Evolutionary conservation across 2,113 vertebrate genomes (phyloP).

Genomic region (Cheilinus undulatus): DNA sequence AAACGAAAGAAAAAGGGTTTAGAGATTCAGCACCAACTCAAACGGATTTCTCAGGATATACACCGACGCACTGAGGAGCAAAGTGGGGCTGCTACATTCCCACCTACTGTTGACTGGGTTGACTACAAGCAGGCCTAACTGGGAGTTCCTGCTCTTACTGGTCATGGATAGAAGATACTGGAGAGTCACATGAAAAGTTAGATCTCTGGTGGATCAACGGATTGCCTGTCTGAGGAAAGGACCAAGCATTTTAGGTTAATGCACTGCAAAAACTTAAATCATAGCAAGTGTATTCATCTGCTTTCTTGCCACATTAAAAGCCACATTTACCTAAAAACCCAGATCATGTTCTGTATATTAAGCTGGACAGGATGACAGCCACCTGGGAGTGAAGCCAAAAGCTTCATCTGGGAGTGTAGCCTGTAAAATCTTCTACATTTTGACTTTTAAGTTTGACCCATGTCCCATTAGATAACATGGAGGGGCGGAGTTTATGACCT

Average conservation of each 20-base stretch:
- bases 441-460: too few species aligned
- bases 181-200: slow-evolving; percentile 33
- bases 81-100: slow-evolving; percentile 47
- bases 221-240: slow-evolving; percentile 33
- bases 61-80: slow-evolving; percentile 35
- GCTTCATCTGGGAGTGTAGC: too few species aligned
- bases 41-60: slow-evolving; percentile 54
- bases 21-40: slow-evolving; percentile 63
- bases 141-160: slow-evolving; percentile 21
- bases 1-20: slow-evolving; percentile 63
- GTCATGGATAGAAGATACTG: slow-evolving; percentile 30
- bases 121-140: slow-evolving; percentile 16
- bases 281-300: too few species aligned
- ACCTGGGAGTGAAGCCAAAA: too few species aligned
- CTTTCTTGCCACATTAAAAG: too few species aligned
- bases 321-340: too few species aligned
- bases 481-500: too few species aligned
- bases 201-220: slow-evolving; percentile 34
- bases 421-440: too few species aligned
- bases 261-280: too few species aligned
- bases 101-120: slow-evolving; percentile 43
- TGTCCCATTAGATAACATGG: too few species aligned
- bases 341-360: too few species aligned
- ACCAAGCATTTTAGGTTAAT: slow-evolving; percentile 41
- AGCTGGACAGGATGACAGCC: too few species aligned